Percentiles rank a stretch among this genome's conserved stretches.
phyloP scores from a whole-genome alignment of 1,140 invertebrate genomes.

The Solen grandis region DNA sequence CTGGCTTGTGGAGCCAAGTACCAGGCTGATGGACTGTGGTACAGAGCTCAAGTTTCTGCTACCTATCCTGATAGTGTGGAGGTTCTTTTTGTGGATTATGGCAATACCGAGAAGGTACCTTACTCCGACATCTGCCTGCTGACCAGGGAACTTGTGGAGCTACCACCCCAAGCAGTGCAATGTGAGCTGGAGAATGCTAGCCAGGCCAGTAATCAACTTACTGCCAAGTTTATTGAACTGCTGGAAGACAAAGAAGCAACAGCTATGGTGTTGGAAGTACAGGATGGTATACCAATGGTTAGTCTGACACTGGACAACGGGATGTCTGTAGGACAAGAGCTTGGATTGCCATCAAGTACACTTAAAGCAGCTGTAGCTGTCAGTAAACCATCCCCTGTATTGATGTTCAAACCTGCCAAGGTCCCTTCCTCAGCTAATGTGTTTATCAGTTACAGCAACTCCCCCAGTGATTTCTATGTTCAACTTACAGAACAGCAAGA shows the following conservation, averaged over 20 bases:
- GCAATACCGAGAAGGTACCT: slow-evolving; percentile 74
- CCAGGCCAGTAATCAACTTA: slow-evolving; percentile 28
- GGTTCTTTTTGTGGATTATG: slow-evolving; percentile 83
- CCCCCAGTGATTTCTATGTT: slow-evolving; percentile 81
- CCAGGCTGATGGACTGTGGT: slow-evolving; percentile 87
- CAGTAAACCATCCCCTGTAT: too few species aligned
- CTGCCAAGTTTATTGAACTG: slow-evolving; percentile 23
- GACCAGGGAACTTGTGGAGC: slow-evolving; percentile 15
- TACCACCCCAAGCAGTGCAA: slow-evolving; percentile 47
- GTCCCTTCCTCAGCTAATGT: slow-evolving; percentile 55
- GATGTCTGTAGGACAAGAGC: slow-evolving; percentile 4
- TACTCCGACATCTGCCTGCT: slow-evolving; percentile 37
- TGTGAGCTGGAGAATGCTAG: slow-evolving; percentile 30
- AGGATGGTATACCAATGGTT: slow-evolving; percentile 15
- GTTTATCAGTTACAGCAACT: slow-evolving; percentile 65
- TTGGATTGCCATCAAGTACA: not conserved
- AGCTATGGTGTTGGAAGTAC: slow-evolving; percentile 9
- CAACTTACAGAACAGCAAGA: slow-evolving; percentile 75
- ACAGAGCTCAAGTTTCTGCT: slow-evolving; percentile 84
- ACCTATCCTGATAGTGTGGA: slow-evolving; percentile 65
- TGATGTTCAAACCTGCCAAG: slow-evolving; percentile 1
- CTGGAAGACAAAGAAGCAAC: slow-evolving; percentile 25
- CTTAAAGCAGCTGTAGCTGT: not conserved
- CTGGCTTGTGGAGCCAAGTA: slow-evolving; percentile 88
- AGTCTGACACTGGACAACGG: slow-evolving; percentile 19